Evolutionary conservation across 2,797 vertebrate species (phyloP), one percentile per base, ranked within the genome.

Genomic region (Myotis myotis): DNA sequence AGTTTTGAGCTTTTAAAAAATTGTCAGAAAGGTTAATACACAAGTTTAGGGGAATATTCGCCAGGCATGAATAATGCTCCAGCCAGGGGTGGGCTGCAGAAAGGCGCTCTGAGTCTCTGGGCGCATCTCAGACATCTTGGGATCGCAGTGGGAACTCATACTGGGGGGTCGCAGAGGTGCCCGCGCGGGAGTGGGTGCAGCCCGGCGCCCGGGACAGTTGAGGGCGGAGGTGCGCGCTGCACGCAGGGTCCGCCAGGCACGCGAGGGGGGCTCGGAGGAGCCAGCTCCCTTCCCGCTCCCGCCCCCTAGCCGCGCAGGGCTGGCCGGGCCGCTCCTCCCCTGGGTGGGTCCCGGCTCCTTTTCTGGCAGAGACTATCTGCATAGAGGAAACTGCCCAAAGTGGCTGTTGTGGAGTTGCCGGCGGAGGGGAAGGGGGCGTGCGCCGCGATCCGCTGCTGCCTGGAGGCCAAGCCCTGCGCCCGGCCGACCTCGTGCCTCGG

Each of bases 331-430:
- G 89, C 96, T 92, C 96, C 96, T 95, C 97, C 96, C 97, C 97
- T 94, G 96, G 96, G 96, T 94, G 96, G 95, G 94, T 93, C 95
- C 91, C 36, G 7, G 95, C 89, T 93, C 96, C 94, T 96, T 94
- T 96, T 90, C 97, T 22, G 93, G 97, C 96, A 68, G 78, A 95
- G 91, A 57, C 90, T 94, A 98, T 98, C 98, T 97, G 96, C 97
- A 97, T 94, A 97, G 98, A 97, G 98, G 98, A 97, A 97, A 97
- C 97, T 83, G 96, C 93, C 91, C 96, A 71, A 91, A 95, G 96
- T 87, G 96, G 95, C 92, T 70, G 89, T 93, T 2, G 94, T 5
- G 15, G 28, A 47, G 78, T 51, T 79, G 97, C 82, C 1, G 94
- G 94, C 91, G 16, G 79, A 49, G 5, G 87, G 8, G 28, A 57